These are phyloP conservation scores for Okamejei kenojei DNA, from an alignment of 2,797 vertebrate species.

Conservation along the genomic window DNA sequence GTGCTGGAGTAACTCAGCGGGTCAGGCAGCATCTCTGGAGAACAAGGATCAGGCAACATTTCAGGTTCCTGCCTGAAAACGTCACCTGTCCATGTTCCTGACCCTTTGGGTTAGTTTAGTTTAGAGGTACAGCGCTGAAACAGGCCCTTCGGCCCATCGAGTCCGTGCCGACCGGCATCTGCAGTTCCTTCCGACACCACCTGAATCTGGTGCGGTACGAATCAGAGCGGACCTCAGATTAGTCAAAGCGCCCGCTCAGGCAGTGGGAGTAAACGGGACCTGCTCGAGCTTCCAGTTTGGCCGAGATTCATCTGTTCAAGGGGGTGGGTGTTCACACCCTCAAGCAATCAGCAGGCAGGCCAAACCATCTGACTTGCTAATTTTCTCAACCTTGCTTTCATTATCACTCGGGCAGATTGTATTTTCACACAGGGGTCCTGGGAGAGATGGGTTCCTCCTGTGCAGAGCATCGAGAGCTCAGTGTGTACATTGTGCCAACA, in stretches of 20 bases:
- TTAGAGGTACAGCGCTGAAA: no score
- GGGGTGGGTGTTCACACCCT: background rate
- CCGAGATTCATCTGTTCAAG: conserved; percentile 15
- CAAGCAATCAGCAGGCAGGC: background rate
- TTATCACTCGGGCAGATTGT: conserved; percentile 32
- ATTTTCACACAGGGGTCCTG: conserved; percentile 37
- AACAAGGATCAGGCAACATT: no score
- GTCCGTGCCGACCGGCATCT: no score
- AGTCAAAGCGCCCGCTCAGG: background rate
- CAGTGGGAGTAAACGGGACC: background rate
- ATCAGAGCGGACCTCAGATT: background rate
- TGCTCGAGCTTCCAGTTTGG: background rate
- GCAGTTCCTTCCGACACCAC: no score
- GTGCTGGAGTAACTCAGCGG: no score
- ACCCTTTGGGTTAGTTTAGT: no score
- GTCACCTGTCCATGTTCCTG: no score
- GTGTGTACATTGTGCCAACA: conserved; percentile 4
- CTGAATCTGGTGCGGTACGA: no score
- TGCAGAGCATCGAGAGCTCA: background rate
- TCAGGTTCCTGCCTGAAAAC: no score
- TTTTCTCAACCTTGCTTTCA: conserved; percentile 29
- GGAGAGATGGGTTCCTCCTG: background rate
- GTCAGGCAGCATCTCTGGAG: no score
- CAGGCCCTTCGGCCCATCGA: no score
- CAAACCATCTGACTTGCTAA: conserved; percentile 37